Percentiles rank a stretch among this genome's conserved stretches.
Conservation (phyloP, 2,113 vertebrate species). For the Falco punctatus region DNA sequence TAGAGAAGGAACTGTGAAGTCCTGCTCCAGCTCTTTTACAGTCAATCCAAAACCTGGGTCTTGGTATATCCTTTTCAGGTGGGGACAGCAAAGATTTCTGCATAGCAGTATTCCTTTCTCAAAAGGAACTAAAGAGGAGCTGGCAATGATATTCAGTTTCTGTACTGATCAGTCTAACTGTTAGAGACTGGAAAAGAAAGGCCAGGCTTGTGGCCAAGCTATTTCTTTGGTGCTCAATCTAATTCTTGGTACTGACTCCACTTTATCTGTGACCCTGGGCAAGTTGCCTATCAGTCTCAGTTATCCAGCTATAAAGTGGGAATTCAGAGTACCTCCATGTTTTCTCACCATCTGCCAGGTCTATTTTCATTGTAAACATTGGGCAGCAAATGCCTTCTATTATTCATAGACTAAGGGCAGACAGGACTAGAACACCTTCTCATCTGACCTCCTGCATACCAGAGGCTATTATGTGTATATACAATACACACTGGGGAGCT, state of each 20-base stretch:
- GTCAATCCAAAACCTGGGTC: not conserved
- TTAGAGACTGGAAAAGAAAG: not conserved
- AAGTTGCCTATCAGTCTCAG: not conserved
- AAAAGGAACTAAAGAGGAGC: not conserved
- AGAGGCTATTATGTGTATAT: not conserved
- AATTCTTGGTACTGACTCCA: not conserved
- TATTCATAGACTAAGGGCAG: not conserved
- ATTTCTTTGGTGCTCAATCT: not conserved
- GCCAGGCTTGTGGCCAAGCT: not conserved
- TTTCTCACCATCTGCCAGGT: not conserved
- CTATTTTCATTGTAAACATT: not conserved
- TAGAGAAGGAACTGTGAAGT: not conserved
- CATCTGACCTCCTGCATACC: not conserved
- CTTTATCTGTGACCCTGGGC: not conserved
- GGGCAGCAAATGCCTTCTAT: not conserved
- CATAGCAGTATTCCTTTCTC: not conserved
- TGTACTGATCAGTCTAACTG: not conserved
- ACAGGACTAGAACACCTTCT: not conserved
- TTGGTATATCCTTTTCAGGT: not conserved
- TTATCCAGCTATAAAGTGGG: not conserved
- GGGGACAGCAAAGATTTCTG: not conserved
- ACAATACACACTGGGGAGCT: not conserved
- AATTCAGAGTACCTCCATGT: not conserved
- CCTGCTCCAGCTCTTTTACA: not conserved
- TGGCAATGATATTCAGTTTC: not conserved